These are phyloP conservation scores for Acanthacorydalis orientalis DNA, from an alignment of 2,888 invertebrate species.

Conservation along the genomic window DNA sequence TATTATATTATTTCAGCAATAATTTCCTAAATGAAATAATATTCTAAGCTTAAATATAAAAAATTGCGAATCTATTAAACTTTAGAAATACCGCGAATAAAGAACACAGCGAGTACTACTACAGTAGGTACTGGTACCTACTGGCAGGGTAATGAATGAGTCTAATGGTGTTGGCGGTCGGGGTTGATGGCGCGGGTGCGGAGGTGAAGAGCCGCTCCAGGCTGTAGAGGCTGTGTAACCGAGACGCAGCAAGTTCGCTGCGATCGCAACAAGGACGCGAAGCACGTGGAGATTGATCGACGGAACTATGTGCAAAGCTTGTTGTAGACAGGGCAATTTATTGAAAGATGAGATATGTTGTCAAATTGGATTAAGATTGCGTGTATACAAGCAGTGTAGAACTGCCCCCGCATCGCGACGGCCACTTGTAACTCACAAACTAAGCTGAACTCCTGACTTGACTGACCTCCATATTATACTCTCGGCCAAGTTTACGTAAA, in stretches of 20 bases:
- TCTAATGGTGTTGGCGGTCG: too few relatives aligned
- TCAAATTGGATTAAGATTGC: constrained; percentile 1
- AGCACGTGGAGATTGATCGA: constrained; percentile 4
- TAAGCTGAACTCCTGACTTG: not conserved
- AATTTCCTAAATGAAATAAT: too few relatives aligned
- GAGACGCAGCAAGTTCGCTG: not conserved
- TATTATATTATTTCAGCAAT: too few relatives aligned
- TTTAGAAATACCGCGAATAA: too few relatives aligned
- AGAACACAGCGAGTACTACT: too few relatives aligned
- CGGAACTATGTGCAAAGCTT: constrained; percentile 4
- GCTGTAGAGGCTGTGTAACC: not conserved
- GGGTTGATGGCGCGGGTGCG: not conserved
- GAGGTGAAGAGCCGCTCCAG: not conserved
- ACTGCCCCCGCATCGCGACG: not conserved
- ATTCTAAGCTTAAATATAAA: too few relatives aligned
- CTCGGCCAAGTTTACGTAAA: not conserved
- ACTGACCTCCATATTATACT: not conserved
- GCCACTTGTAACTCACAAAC: not conserved
- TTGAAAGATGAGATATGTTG: not conserved
- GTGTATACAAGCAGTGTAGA: not conserved
- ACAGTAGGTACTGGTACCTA: not conserved
- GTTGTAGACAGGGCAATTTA: constrained; percentile 1
- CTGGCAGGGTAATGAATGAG: not conserved
- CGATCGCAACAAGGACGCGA: not conserved
- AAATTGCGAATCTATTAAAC: too few relatives aligned